Percentiles rank a stretch among this genome's conserved stretches.
These are phyloP conservation scores for Conopomorpha cramerella DNA, from an alignment of 1,140 invertebrate genomes.

Conservation along the genomic window DNA sequence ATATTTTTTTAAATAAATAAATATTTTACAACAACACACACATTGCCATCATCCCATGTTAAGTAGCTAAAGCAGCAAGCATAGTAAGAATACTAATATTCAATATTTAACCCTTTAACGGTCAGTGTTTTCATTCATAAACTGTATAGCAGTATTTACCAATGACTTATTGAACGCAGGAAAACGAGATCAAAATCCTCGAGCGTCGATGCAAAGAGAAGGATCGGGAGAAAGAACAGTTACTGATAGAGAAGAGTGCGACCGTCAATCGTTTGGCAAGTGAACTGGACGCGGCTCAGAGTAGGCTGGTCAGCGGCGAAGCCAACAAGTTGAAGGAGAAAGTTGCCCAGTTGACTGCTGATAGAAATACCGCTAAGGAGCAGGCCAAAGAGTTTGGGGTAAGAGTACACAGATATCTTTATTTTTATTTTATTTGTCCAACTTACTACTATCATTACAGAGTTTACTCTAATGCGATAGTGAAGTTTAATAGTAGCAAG, in stretches of 20 bases:
- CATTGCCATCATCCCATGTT: too few relatives aligned
- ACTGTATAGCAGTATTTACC: too few relatives aligned
- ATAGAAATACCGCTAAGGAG: conserved; percentile 33
- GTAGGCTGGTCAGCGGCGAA: conserved; percentile 26
- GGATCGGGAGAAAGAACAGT: conserved; percentile 56
- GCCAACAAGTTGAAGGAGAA: conserved; percentile 29
- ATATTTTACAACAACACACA: too few relatives aligned
- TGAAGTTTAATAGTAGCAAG: too few relatives aligned
- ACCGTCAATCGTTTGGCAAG: conserved; percentile 57
- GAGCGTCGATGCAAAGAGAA: conserved; percentile 56
- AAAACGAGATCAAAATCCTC: conserved; percentile 56
- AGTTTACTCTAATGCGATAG: too few relatives aligned
- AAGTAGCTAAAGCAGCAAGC: too few relatives aligned
- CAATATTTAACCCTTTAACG: background rate
- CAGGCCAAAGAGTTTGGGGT: conserved; percentile 53
- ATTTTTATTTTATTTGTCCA: too few relatives aligned
- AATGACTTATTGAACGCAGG: too few relatives aligned
- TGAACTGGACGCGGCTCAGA: conserved; percentile 58
- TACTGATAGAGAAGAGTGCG: conserved; percentile 59
- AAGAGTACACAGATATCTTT: too few relatives aligned
- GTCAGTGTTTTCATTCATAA: conserved; percentile 4
- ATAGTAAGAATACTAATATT: too few relatives aligned
- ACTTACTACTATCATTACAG: too few relatives aligned
- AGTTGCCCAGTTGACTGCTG: conserved; percentile 29
- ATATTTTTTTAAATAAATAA: too few relatives aligned